Evolutionary conservation across 2,113 vertebrate genomes (phyloP).

Genomic region (Plotosus lineatus): DNA sequence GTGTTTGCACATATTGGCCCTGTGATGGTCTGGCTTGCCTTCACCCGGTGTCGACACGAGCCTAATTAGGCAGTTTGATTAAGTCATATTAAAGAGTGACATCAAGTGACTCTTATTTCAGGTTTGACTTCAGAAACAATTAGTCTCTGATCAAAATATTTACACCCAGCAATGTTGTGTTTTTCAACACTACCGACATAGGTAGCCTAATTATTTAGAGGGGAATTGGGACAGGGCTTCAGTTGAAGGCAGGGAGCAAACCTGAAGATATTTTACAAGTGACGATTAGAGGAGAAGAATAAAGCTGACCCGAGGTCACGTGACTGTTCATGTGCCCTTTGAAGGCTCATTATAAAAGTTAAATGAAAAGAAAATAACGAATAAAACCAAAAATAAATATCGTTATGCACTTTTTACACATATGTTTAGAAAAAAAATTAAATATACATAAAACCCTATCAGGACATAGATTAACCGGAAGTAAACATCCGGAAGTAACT

Average conservation of each 20-base stretch:
- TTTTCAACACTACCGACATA: not conserved
- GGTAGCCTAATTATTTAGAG: not conserved
- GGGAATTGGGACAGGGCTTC: not conserved
- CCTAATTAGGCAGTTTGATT: too few relatives aligned
- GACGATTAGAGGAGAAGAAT: too few relatives aligned
- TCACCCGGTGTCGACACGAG: too few relatives aligned
- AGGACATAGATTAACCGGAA: not conserved
- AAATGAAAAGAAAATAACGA: not conserved
- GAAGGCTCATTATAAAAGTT: not conserved
- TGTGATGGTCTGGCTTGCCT: too few relatives aligned
- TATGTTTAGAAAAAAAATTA: too few relatives aligned
- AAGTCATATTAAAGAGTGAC: too few relatives aligned
- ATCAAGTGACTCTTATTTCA: too few relatives aligned
- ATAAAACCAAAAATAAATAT: not conserved
- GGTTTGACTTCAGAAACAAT: too few relatives aligned
- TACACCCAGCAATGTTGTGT: not conserved
- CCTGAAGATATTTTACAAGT: not conserved
- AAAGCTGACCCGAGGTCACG: slow-evolving; percentile 11
- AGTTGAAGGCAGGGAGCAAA: not conserved
- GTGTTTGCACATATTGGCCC: too few relatives aligned
- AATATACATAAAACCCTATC: not conserved
- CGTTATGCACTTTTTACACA: too few relatives aligned
- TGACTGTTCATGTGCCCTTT: slow-evolving; percentile 23
- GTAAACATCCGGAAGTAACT: not conserved
- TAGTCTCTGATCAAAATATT: too few relatives aligned